These are phyloP conservation scores for Neopipo cinnamomea DNA, from an alignment of 2,113 vertebrate genomes.

Conservation along the genomic window DNA sequence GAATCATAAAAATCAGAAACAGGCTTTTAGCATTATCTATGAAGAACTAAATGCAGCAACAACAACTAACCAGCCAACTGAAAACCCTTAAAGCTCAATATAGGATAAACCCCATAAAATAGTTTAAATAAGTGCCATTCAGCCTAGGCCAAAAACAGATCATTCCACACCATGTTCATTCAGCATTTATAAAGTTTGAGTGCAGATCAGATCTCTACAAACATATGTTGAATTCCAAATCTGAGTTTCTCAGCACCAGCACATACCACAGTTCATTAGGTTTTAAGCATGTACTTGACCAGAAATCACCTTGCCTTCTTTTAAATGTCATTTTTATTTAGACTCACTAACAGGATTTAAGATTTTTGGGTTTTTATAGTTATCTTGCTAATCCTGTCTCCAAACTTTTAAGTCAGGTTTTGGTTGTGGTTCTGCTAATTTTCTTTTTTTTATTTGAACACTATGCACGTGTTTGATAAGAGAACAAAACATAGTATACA, in stretches of 20 bases:
- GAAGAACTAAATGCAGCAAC: neutral
- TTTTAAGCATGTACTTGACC: neutral
- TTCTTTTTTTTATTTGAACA: neutral
- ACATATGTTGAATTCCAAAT: neutral
- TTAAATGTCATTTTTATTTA: neutral
- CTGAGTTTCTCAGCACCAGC: neutral
- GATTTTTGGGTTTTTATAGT: neutral
- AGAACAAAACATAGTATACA: neutral
- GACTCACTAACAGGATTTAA: neutral
- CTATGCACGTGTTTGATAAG: fast-evolving
- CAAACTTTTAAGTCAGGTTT: neutral
- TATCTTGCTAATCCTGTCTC: neutral
- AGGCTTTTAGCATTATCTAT: neutral
- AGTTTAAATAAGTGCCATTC: neutral
- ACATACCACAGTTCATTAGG: neutral
- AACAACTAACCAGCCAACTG: neutral
- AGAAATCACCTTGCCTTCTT: neutral
- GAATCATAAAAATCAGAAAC: neutral
- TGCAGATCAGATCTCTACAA: neutral
- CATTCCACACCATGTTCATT: neutral
- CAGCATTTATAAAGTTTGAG: neutral
- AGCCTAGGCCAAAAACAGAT: neutral
- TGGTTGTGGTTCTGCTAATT: neutral
- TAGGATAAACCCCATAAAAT: neutral
- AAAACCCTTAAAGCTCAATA: neutral